Conservation (phyloP, 35 echinoderm and acorn worm genomes). For the Lytechinus variegatus region DNA sequence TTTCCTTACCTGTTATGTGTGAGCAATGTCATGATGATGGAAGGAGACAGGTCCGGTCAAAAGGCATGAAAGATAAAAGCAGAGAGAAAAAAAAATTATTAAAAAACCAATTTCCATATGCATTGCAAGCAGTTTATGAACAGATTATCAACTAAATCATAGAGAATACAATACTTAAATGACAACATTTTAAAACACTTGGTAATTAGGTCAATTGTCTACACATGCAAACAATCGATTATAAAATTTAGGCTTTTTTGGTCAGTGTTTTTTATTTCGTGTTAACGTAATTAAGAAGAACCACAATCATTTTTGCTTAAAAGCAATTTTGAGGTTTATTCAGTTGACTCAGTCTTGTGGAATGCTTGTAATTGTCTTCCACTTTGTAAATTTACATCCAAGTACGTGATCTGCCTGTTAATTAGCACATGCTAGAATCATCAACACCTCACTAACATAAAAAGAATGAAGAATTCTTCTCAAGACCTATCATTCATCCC, state of each 20-base stretch:
- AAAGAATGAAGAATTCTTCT: neutral
- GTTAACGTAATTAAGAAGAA: too few relatives aligned
- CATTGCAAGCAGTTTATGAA: neutral
- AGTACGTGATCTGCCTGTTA: neutral
- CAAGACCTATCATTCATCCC: conserved; percentile 5
- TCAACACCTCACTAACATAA: neutral
- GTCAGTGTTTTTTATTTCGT: too few relatives aligned
- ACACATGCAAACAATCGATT: too few relatives aligned
- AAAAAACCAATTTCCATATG: neutral
- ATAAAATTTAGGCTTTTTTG: too few relatives aligned
- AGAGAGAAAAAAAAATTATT: neutral
- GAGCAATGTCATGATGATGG: neutral
- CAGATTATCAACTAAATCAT: neutral
- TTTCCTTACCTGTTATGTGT: neutral
- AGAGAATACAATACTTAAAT: too few relatives aligned
- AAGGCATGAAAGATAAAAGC: neutral
- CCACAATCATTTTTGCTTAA: neutral
- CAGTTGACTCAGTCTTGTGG: neutral
- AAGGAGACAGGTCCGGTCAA: neutral
- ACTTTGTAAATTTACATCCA: neutral
- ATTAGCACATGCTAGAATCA: neutral
- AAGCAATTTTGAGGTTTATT: neutral
- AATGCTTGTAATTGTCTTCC: neutral
- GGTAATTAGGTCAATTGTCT: too few relatives aligned
- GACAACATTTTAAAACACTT: too few relatives aligned